Base-by-base conservation (phyloP, 2,888 invertebrate genomes). In the Diaperis boleti region DNA sequence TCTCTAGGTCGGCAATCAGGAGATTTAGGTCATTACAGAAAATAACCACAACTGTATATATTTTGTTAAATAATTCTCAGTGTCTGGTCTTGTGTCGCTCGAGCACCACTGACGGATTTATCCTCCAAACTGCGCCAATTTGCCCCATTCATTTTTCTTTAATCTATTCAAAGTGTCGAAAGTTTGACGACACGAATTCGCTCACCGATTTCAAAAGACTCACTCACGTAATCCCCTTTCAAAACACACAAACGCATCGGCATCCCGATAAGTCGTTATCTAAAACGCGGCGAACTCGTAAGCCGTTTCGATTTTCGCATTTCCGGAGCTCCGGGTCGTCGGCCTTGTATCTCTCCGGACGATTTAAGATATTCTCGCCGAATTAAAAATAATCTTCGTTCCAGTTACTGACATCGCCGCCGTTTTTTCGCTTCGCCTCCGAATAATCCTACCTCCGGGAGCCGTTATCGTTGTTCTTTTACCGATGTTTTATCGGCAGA, bases 381-480 rank as follows among this genome's bases (percentile, higher is more conserved):
- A 33, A 33, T 33, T 33, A 33, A 33, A 33, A 33, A 39, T 15
- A 39, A 14, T 17, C 15, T 39, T 39, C 39, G 39, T n/a, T 14
- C 8, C 17, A 17, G n/a, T 7, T 15, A 41, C 15, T 41, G 3
- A 13, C 18, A 18, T 3, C 17, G 11, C 6, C 18, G 18, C n/a
- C 20, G n/a, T 8, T 18, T 17, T 42, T 42, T 44, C n/a, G 11
- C 13, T 11, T 11, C 44, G 26, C 17, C 15, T 41, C 41, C 14
- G 22, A 14, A n/a, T n/a, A 31, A 35, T 33, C 17, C 49, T 11
- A 18, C 49, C 49, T 49, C 15, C 18, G 49, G 49, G 49, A 49
- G 33, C 10, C 35, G 35, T 49, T 49, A 52, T 22, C 8, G 22
- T 52, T n/a, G n/a, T 26, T 26, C 15, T 52, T 35, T 49, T 49